Evolutionary conservation across 1,140 invertebrate genomes (phyloP).

Genomic region (Pseudomyrmex pallidus): DNA sequence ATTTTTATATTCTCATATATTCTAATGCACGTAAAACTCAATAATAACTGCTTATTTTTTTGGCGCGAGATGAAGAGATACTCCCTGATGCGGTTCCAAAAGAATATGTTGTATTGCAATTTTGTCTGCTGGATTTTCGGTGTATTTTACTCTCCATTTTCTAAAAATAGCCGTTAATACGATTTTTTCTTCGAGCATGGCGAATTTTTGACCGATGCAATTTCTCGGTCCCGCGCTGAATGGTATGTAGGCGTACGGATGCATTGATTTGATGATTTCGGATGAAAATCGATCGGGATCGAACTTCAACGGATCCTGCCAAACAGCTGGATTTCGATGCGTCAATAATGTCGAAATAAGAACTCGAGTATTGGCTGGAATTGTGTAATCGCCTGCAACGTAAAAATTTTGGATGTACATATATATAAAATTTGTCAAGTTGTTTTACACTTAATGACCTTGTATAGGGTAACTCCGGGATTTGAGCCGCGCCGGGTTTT

Average conservation of each 20-base stretch:
- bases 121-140: constrained; percentile 72
- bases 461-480: no score
- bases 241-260: constrained; percentile 87
- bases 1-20: no score
- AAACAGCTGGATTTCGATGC: constrained; percentile 84
- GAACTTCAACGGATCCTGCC: constrained; percentile 90
- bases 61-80: no score
- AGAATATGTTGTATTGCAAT: no score
- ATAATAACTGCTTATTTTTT: no score
- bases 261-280: constrained; percentile 83
- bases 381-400: constrained; percentile 53
- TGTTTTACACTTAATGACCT: no score
- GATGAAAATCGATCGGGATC: constrained; percentile 86
- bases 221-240: constrained; percentile 76
- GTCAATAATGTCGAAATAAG: constrained; percentile 85
- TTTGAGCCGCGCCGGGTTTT: no score
- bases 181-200: constrained; percentile 86
- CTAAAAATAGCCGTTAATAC: constrained; percentile 85
- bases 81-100: no score
- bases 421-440: no score
- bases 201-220: constrained; percentile 79
- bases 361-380: constrained; percentile 83
- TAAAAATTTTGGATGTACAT: no score
- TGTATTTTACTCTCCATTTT: constrained; percentile 85
- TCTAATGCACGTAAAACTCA: no score